Percentiles rank a stretch among this genome's conserved stretches.
phyloP scores from a whole-genome alignment of 2,113 vertebrate genomes.

The Misgurnus anguillicaudatus region DNA sequence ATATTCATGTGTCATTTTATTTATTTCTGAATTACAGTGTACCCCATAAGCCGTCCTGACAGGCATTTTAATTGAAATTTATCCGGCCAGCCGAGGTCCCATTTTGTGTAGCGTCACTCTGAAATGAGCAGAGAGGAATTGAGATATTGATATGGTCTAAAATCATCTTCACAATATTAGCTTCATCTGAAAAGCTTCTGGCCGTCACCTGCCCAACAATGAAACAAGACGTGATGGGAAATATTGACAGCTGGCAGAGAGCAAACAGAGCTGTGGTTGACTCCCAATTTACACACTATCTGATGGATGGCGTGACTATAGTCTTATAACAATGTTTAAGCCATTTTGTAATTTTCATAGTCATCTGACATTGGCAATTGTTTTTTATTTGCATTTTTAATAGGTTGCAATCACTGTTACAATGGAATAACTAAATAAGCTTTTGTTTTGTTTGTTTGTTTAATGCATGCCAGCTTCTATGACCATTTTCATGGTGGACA shows the following conservation, averaged over 20 bases:
- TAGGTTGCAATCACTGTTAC: too few species aligned
- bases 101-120: conserved; percentile 29
- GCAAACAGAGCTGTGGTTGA: not conserved
- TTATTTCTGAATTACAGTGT: conserved; percentile 39
- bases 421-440: too few species aligned
- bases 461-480: too few species aligned
- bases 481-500: too few species aligned
- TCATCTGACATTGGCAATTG: too few species aligned
- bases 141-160: conserved; percentile 44
- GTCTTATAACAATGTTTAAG: too few species aligned
- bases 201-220: conserved; percentile 26
- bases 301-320: too few species aligned
- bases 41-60: conserved; percentile 32
- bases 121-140: conserved; percentile 17
- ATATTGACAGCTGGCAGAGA: not conserved
- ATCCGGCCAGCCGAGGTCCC: conserved; percentile 9
- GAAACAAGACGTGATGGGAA: conserved; percentile 3
- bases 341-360: too few species aligned
- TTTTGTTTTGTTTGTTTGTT: too few species aligned
- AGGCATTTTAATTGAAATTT: conserved; percentile 55
- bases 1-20: conserved; percentile 42
- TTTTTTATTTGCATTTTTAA: too few species aligned
- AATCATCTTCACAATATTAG: conserved; percentile 41
- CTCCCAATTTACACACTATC: not conserved
- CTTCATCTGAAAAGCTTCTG: conserved; percentile 23